Conservation (phyloP, 2,113 vertebrate genomes). For the Poeciliopsis prolifica region DNA sequence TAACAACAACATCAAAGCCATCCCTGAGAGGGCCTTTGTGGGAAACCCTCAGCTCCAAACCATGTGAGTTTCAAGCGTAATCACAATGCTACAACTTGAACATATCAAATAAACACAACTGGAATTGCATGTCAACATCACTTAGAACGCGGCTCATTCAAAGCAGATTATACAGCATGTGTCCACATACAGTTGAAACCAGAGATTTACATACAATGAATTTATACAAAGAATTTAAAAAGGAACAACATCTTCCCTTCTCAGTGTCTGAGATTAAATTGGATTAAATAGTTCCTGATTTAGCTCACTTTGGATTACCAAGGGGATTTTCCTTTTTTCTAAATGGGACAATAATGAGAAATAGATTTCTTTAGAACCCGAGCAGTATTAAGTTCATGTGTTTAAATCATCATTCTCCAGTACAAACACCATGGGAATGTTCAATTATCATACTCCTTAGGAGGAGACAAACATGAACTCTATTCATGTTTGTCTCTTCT, state of each 20-base stretch:
- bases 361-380: not conserved
- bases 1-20: conserved; percentile 94
- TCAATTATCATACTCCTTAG: not conserved
- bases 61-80: conserved; percentile 83
- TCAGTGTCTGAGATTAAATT: not conserved
- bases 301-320: not conserved
- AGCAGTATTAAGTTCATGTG: not conserved
- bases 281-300: not conserved
- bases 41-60: conserved; percentile 94
- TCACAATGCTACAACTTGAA: not conserved
- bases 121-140: conserved; percentile 27
- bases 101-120: conserved; percentile 29
- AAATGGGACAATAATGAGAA: not conserved
- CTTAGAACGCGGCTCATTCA: not conserved
- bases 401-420: not conserved
- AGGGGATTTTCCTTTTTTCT: not conserved
- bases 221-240: not conserved
- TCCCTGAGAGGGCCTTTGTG: conserved; percentile 93
- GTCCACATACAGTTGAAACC: not conserved
- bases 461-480: not conserved
- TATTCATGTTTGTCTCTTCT: no score
- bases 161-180: conserved; percentile 10
- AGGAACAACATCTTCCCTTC: not conserved
- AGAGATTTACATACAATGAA: not conserved
- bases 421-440: not conserved